A percentile compares a stretch with the other conserved stretches of the same genome.
phyloP scores from a whole-genome alignment of 2,797 vertebrate species.

The Cirrhinus molitorella region DNA sequence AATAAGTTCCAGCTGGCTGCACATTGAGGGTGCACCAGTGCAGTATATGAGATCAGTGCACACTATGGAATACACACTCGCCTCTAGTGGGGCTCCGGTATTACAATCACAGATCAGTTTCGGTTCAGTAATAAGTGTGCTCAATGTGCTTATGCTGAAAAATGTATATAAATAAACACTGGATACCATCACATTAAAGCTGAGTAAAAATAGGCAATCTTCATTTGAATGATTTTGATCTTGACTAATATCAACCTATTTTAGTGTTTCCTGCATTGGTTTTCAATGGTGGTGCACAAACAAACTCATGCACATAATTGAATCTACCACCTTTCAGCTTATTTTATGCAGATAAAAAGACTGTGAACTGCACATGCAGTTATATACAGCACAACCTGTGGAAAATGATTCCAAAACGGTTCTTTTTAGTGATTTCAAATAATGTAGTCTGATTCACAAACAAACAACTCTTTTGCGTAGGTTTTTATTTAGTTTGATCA shows the following conservation, averaged over 20 bases:
- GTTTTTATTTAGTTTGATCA: not conserved
- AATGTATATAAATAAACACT: not conserved
- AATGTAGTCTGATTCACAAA: not conserved
- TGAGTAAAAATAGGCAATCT: not conserved
- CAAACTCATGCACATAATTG: not conserved
- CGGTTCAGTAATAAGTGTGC: conserved; percentile 4
- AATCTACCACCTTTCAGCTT: not conserved
- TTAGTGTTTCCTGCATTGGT: not conserved
- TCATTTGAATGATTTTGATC: not conserved
- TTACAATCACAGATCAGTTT: conserved; percentile 7
- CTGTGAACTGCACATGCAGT: not conserved
- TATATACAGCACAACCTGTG: not conserved
- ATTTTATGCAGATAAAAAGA: not conserved
- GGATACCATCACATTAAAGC: not conserved
- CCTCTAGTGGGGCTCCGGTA: not conserved
- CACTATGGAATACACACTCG: conserved; percentile 24
- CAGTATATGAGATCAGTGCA: conserved; percentile 24
- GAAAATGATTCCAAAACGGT: not conserved
- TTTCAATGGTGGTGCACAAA: not conserved
- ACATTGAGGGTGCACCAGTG: conserved; percentile 37
- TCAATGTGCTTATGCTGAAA: not conserved
- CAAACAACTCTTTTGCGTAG: not conserved
- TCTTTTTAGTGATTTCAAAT: not conserved
- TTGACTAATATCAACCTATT: not conserved
- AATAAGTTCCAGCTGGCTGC: conserved; percentile 63